These are phyloP conservation scores for Acinonyx jubatus DNA, from an alignment of 2,113 vertebrate genomes.

Conservation along the genomic window DNA sequence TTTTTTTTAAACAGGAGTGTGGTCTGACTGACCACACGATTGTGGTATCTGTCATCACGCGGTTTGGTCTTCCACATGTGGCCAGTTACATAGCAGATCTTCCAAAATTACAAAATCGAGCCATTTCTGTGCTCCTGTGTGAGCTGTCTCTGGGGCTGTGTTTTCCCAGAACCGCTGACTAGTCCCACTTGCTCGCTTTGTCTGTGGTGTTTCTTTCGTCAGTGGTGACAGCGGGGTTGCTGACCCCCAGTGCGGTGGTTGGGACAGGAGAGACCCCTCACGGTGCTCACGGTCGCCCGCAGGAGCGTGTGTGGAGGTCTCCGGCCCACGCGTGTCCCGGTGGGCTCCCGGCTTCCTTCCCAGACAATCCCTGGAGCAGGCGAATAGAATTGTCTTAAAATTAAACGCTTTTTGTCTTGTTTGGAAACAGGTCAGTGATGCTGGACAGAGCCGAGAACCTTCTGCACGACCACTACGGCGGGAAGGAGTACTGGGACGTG, in stretches of 20 bases:
- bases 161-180: too few relatives aligned
- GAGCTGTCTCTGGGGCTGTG: rapidly evolving
- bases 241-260: too few relatives aligned
- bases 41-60: too few relatives aligned
- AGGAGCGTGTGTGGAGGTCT: background rate
- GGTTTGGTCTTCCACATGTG: too few relatives aligned
- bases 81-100: too few relatives aligned
- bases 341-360: background rate
- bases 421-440: slow-evolving; percentile 91
- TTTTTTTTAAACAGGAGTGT: too few relatives aligned
- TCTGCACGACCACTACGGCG: slow-evolving; percentile 97
- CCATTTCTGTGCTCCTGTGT: background rate
- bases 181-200: rapidly evolving
- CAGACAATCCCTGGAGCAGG: background rate
- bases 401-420: background rate
- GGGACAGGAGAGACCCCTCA: background rate
- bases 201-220: rapidly evolving
- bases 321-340: rapidly evolving
- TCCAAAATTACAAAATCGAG: too few relatives aligned
- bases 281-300: background rate
- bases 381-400: rapidly evolving
- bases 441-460: slow-evolving; percentile 97
- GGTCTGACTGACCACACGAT: too few relatives aligned
- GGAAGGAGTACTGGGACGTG: slow-evolving; percentile 98
- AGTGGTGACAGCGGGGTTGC: background rate